Evolutionary conservation across 2,797 vertebrate species (phyloP).

Genomic region (Darevskia mixta): DNA sequence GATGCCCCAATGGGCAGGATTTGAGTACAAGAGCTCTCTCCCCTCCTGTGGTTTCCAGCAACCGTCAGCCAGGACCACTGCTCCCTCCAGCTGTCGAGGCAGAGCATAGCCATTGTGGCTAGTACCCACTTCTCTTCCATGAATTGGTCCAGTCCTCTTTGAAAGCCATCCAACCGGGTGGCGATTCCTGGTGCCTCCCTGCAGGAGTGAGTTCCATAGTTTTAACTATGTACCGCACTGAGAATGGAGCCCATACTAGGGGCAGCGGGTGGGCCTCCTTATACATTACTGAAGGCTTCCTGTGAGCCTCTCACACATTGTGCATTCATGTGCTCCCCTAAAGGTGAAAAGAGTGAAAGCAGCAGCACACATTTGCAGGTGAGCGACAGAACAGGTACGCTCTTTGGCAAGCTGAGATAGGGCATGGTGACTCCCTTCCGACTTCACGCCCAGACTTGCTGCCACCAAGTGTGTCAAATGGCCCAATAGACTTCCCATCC

Average conservation of each 20-base stretch:
- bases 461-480: neutral
- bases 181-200: no score
- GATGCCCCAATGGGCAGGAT: no score
- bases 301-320: neutral
- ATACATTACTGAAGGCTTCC: neutral
- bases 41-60: neutral
- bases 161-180: neutral
- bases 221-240: no score
- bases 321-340: neutral
- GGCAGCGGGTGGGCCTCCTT: no score
- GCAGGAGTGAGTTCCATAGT: no score
- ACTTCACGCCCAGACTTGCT: neutral
- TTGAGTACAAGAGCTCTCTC: no score
- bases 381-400: neutral
- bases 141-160: neutral
- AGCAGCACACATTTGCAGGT: neutral
- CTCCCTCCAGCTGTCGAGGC: no score
- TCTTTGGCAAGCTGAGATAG: neutral
- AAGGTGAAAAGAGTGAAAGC: neutral
- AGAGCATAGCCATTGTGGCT: no score
- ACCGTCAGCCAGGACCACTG: neutral
- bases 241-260: neutral
- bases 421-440: no score
- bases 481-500: neutral
- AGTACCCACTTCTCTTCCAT: no score